Base-by-base conservation (phyloP, 1,140 invertebrate species). In the Megathymus violae region DNA sequence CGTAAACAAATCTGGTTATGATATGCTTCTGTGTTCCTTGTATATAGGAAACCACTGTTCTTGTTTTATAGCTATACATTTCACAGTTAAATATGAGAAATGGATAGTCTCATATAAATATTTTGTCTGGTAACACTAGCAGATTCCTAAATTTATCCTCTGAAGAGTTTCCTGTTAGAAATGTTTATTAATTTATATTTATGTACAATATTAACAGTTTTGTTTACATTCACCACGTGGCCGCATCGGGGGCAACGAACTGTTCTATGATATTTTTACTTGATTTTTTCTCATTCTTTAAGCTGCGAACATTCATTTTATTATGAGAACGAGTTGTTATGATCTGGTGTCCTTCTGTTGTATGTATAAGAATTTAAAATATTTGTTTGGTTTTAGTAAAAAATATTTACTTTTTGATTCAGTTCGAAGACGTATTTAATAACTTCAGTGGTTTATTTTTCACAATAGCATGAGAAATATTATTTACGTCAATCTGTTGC, bases 161-260 rank as follows among this genome's bases (percentile, higher is more conserved):
- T 80, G 76, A 82, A 89, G 87, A 80, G 87, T 88, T 88, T 88
- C 82, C 83, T 88, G 80, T 74, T 70, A 64, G 70, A 76, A 80
- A 81, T 82, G 79, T 82, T 85, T 87, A 83, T 86, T 85, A 87
- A 83, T 83, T 80, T 83, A 81, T 80, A 81, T 73, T 78, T 74
- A 43, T 75, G 72, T 74, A 40, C 74, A 74, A n/a, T 72, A 67
- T 72, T 72, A 73, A 72, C 71, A 64, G 73, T 80, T 41, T 83
- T 88, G 78, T 88, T 88, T 82, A 83, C 75, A 69, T 59, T 51
- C 38, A 67, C 77, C 81, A 84, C 84, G 78, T 87, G 82, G 73
- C 75, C 84, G 76, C 81, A 78, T 67, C 74, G 47, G 64, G 84
- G 73, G 51, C 80, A 76, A 74, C 65, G 82, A 85, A 81, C 83